Conservation (phyloP, 2,113 vertebrate genomes). For the Callipepla californica region DNA sequence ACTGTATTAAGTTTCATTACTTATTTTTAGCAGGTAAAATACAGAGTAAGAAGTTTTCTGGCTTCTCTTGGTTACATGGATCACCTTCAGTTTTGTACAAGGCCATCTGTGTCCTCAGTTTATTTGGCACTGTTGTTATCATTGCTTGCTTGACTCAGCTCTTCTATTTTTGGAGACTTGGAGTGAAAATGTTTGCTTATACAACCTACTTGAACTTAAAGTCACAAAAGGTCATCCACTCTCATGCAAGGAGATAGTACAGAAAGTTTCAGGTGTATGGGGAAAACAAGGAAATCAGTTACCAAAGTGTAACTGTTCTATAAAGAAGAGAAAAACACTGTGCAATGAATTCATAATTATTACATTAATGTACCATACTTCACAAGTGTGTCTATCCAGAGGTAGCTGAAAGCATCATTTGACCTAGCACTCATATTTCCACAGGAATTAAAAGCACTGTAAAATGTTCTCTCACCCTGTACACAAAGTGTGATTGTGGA, state of each 20-base stretch:
- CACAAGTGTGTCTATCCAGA: neutral
- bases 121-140: neutral
- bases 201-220: neutral
- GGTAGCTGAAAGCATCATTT: conserved; percentile 18
- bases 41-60: neutral
- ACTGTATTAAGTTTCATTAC: neutral
- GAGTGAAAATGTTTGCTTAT: neutral
- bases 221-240: neutral
- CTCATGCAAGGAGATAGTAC: neutral
- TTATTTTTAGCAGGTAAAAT: neutral
- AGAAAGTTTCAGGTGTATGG: neutral
- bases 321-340: neutral
- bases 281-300: conserved; percentile 11
- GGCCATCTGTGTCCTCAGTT: neutral
- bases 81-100: neutral
- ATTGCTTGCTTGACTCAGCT: neutral
- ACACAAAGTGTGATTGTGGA: neutral
- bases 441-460: neutral
- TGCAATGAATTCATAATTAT: conserved; percentile 23
- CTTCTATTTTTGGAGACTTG: neutral
- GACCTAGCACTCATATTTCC: neutral
- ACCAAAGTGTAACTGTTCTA: neutral
- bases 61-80: neutral
- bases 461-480: neutral
- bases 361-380: neutral